Evolutionary conservation across 92 coral and sea anemone genomes (phyloP).

Genomic region (Heliopora coerulea): DNA sequence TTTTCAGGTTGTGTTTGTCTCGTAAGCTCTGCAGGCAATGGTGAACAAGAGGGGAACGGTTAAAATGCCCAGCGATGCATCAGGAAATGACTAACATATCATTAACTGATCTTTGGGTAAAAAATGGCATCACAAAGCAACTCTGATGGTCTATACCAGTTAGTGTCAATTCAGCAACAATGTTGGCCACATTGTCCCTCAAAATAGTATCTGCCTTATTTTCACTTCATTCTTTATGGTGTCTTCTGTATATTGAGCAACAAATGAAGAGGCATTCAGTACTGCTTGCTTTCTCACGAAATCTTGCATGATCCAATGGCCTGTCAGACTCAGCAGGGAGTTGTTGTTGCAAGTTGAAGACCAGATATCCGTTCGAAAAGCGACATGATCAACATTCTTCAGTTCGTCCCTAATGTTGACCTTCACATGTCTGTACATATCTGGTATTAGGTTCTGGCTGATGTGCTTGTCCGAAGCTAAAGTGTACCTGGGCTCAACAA

Average conservation of each 20-base stretch:
- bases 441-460: constrained; percentile 16
- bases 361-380: constrained; percentile 16
- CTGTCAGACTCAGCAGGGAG: constrained; percentile 22
- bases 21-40: constrained; percentile 4
- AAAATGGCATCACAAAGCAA: constrained; percentile 20
- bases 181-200: constrained; percentile 22
- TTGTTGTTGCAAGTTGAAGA: neutral
- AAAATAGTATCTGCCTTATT: constrained; percentile 4
- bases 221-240: constrained; percentile 1
- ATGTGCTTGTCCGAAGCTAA: neutral
- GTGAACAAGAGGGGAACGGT: constrained; percentile 3
- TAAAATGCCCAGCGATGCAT: constrained; percentile 24
- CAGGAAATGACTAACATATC: constrained; percentile 18
- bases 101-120: constrained; percentile 14
- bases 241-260: constrained; percentile 13
- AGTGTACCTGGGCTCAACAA: neutral
- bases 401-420: neutral
- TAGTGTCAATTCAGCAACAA: constrained; percentile 1
- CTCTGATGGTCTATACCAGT: constrained; percentile 23
- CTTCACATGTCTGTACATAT: constrained; percentile 10
- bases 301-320: constrained; percentile 13
- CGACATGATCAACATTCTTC: neutral
- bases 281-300: constrained; percentile 5
- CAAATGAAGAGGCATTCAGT: constrained; percentile 28
- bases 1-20: neutral